These are phyloP conservation scores for Metopolophium dirhodum DNA, from an alignment of 1,140 invertebrate species.

Conservation along the genomic window DNA sequence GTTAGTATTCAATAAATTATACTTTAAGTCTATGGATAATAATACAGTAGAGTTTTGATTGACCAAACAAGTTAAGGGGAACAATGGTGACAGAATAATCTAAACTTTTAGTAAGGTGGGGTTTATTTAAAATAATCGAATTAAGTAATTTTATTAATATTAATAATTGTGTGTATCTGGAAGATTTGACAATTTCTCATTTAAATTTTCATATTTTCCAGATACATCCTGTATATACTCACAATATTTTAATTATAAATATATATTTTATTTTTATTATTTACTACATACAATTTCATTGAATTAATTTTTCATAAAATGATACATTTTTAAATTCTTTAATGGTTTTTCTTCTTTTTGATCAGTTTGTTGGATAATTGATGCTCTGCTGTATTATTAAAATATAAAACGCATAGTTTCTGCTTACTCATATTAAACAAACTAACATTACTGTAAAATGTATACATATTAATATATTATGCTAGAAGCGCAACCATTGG, in stretches of 20 bases:
- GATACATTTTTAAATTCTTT: background rate
- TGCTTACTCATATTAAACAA: background rate
- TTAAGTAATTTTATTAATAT: background rate
- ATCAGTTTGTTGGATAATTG: background rate
- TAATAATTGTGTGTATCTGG: background rate
- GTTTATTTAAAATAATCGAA: background rate
- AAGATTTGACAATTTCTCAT: background rate
- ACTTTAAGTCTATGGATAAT: background rate
- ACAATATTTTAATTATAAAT: background rate
- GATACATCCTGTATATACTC: background rate
- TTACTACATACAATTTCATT: background rate
- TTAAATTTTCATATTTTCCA: background rate
- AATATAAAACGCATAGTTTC: background rate
- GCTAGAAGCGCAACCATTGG: background rate
- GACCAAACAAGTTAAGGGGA: background rate
- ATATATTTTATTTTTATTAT: background rate
- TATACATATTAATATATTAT: background rate
- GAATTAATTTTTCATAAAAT: background rate
- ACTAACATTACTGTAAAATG: background rate
- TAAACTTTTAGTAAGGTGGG: background rate
- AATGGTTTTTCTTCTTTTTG: background rate
- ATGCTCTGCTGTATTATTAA: constrained; percentile 10
- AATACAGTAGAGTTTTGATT: background rate
- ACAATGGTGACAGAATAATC: background rate
- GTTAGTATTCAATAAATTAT: background rate